Evolutionary conservation across 2,113 vertebrate genomes (phyloP).

Genomic region (Poeciliopsis occidentalis): DNA sequence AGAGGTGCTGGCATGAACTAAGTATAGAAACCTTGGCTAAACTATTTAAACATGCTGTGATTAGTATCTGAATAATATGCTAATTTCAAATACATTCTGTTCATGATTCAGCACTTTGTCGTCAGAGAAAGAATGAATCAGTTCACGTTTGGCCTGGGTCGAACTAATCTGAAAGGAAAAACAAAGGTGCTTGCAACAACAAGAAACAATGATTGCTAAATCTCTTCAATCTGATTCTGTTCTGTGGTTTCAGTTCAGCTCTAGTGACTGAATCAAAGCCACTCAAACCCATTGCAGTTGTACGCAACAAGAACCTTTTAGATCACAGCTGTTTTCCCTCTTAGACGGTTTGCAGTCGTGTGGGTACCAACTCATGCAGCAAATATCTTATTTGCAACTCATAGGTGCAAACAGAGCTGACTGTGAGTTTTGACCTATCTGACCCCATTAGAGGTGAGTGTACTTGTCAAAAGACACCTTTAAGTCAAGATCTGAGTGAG

Average conservation of each 20-base stretch:
- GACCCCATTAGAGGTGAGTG: too few relatives aligned
- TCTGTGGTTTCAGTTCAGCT: too few relatives aligned
- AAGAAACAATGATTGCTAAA: background rate
- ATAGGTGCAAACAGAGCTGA: background rate
- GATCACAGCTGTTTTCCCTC: background rate
- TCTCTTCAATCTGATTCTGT: too few relatives aligned
- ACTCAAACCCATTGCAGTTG: background rate
- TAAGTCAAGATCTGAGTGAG: too few relatives aligned
- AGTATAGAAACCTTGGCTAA: background rate
- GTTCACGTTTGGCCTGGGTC: background rate
- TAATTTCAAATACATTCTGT: background rate
- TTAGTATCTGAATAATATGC: constrained; percentile 15
- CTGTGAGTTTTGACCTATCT: too few relatives aligned
- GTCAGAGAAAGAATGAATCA: background rate
- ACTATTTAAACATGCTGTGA: constrained; percentile 5
- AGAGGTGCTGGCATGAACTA: background rate
- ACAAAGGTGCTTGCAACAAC: too few relatives aligned
- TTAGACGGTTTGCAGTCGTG: too few relatives aligned
- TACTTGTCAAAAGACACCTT: too few relatives aligned
- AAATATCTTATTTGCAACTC: background rate
- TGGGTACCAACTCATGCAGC: too few relatives aligned
- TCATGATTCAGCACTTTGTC: background rate
- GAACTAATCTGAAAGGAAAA: background rate
- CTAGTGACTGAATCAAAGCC: too few relatives aligned
- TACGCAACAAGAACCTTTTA: background rate